Percentiles rank a stretch among this genome's conserved stretches.
These are phyloP conservation scores for Gandaritis pyraliata DNA, from an alignment of 2,888 invertebrate species.

Conservation along the genomic window DNA sequence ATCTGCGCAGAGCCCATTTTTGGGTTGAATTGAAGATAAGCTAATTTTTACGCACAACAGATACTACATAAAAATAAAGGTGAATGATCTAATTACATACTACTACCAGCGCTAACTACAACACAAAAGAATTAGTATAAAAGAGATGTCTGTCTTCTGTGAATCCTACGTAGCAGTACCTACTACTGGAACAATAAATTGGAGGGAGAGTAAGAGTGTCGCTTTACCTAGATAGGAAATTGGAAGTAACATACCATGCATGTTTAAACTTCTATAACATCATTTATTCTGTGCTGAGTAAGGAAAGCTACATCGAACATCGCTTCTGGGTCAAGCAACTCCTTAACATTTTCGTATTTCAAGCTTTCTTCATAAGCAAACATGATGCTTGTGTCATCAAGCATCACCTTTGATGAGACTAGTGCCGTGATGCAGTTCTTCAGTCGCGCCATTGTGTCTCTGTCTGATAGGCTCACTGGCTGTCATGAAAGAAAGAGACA, in stretches of 20 bases:
- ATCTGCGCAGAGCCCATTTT: too few species aligned
- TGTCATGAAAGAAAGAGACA: constrained; percentile 54
- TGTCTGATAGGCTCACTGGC: constrained; percentile 88
- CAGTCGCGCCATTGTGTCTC: constrained; percentile 94
- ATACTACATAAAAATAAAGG: too few species aligned
- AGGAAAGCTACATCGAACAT: constrained; percentile 93
- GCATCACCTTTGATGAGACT: constrained; percentile 93
- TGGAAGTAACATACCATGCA: constrained; percentile 38
- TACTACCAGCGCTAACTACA: too few species aligned
- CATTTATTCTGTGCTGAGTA: constrained; percentile 89
- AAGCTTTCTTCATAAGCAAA: constrained; percentile 96
- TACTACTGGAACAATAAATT: too few species aligned
- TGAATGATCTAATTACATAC: too few species aligned
- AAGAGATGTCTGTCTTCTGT: too few species aligned
- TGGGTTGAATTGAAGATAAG: too few species aligned
- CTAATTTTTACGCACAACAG: too few species aligned
- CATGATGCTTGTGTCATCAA: constrained; percentile 96
- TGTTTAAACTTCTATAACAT: constrained; percentile 61
- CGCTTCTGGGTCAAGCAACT: constrained; percentile 92
- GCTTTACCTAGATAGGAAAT: too few species aligned
- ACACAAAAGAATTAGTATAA: too few species aligned
- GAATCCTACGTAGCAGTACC: too few species aligned
- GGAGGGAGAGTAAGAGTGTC: too few species aligned
- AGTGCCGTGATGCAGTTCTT: constrained; percentile 95
- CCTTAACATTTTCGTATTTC: constrained; percentile 89